Evolutionary conservation across 2,113 vertebrate genomes (phyloP).

Genomic region (Morone chrysops): DNA sequence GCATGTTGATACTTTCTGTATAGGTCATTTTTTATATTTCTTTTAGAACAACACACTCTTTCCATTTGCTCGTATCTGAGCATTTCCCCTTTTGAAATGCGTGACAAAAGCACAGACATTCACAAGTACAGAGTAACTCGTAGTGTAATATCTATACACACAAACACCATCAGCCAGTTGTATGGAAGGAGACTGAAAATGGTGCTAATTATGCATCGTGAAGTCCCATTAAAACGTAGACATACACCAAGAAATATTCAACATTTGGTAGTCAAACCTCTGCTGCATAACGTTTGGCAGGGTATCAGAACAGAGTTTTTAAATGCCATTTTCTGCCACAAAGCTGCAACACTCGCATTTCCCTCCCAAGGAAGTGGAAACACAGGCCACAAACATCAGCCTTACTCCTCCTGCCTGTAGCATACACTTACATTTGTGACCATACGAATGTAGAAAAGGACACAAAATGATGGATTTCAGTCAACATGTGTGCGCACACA

Average conservation of each 20-base stretch:
- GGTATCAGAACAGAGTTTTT: slow-evolving; percentile 36
- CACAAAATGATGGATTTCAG: slow-evolving; percentile 3
- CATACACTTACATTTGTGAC: slow-evolving; percentile 14
- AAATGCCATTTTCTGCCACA: slow-evolving; percentile 60
- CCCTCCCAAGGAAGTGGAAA: slow-evolving; percentile 49
- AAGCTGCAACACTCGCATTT: slow-evolving; percentile 43
- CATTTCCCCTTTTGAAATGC: not conserved
- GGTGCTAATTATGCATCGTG: slow-evolving; percentile 35
- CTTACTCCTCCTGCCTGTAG: slow-evolving; percentile 18
- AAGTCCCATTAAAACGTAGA: slow-evolving; percentile 26
- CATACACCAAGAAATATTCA: slow-evolving; percentile 18
- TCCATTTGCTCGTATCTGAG: not conserved
- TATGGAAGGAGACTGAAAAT: slow-evolving; percentile 13
- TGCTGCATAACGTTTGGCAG: slow-evolving; percentile 38
- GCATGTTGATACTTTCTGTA: not conserved
- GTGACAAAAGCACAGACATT: not conserved
- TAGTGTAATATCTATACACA: not conserved
- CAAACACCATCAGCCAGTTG: not conserved
- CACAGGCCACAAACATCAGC: slow-evolving; percentile 47
- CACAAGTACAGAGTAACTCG: slow-evolving; percentile 15
- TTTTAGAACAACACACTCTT: no score
- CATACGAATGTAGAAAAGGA: not conserved
- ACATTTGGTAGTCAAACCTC: slow-evolving; percentile 33
- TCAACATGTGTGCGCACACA: not conserved
- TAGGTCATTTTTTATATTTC: not conserved